Base-by-base conservation (phyloP, 2,888 invertebrate genomes). In the Parnassius glacialis region DNA sequence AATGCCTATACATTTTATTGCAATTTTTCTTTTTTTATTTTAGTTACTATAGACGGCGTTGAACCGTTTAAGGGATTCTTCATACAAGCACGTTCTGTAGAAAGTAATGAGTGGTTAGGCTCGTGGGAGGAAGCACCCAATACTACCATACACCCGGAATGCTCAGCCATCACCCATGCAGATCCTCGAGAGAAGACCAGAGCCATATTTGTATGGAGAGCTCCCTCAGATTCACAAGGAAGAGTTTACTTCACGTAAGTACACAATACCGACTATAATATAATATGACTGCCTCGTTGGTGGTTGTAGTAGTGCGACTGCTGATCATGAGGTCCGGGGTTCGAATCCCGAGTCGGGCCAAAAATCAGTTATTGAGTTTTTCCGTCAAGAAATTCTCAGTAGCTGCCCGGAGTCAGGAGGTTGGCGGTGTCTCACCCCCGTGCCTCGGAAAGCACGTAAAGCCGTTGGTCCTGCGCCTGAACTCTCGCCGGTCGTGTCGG, bases 201-300 rank as follows among this genome's bases (percentile, higher is more conserved):
- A 59, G 96, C 96, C 0, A 94, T 94, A 25, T 87, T 96, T 16
- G 85, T 95, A 51, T 96, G 96, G 96, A 93, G 93, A 73, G 95
- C 96, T 1, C 96, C 96, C 0, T 83, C 91, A 3, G 91, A 95
- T 70, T 84, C 92, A 0, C 84, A 85, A 13, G 96, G 96, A 69
- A 93, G 92, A 69, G 96, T 96, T 54, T 96, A 95, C 80, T 96
- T 96, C 77, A 96, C 96, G 96, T 96, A 91, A 94, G 95, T 93
- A n/a, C 43, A 42, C 34, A 2, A 11, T 20, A 50, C 3, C 11
- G 44, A 10, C 44, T 12, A 44, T 12, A 12, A 44, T 44, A 44
- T 44, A n/a, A n/a, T n/a, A n/a, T n/a, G n/a, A n/a, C n/a, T n/a
- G n/a, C n/a, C n/a, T n/a, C n/a, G n/a, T n/a, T n/a, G n/a, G n/a